Conservation (phyloP, 30 jellyfish, hydroid and myxozoan species). For the Hydractinia echinata region DNA sequence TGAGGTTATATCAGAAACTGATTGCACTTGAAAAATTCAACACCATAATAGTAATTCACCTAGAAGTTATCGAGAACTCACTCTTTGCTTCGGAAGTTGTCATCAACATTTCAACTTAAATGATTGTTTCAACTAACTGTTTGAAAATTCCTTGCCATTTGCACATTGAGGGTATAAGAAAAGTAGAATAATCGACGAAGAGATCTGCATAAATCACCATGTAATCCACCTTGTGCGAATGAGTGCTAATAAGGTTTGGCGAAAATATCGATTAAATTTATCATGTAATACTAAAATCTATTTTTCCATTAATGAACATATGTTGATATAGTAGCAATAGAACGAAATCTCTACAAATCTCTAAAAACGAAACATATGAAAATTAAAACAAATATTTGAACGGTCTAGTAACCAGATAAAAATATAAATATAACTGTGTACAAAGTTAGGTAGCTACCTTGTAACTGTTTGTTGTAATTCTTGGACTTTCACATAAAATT, state of each 20-base stretch:
- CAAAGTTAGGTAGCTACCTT: conserved; percentile 44
- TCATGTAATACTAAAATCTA: conserved; percentile 34
- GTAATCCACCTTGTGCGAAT: conserved; percentile 80
- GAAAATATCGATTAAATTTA: conserved; percentile 30
- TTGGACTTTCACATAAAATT: conserved; percentile 89
- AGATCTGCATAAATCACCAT: conserved; percentile 86
- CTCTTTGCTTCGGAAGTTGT: too few relatives aligned
- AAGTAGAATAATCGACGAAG: conserved; percentile 65
- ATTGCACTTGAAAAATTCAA: too few relatives aligned
- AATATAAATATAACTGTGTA: background rate
- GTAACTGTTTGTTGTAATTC: conserved; percentile 86
- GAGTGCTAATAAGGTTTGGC: conserved; percentile 52
- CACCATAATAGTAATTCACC: too few relatives aligned
- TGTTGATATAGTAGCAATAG: conserved; percentile 48
- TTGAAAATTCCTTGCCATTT: too few relatives aligned
- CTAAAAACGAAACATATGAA: conserved; percentile 29
- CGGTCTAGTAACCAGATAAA: background rate
- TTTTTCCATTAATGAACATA: conserved; percentile 51
- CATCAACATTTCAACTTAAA: too few relatives aligned
- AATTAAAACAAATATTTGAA: background rate
- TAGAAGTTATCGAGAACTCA: too few relatives aligned
- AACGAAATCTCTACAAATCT: too few relatives aligned
- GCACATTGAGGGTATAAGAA: conserved; percentile 52
- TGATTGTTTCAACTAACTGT: too few relatives aligned
- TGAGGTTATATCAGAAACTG: too few relatives aligned